Conservation (phyloP, 2,888 invertebrate genomes). For the Danaus chrysippus region DNA sequence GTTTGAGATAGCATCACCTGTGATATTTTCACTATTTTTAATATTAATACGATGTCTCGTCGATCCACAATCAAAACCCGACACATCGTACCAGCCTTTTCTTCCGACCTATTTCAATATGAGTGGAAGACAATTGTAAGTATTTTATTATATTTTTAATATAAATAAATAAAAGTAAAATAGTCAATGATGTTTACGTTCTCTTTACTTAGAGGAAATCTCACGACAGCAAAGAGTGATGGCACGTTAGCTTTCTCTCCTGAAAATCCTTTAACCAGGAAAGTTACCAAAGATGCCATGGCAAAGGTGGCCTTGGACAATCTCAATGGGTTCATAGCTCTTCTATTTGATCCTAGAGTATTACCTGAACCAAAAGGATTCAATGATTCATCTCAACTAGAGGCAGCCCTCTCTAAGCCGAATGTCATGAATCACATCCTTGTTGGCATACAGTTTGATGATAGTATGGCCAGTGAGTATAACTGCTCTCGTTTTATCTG, state of each 20-base stretch:
- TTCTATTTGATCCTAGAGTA: conserved; percentile 58
- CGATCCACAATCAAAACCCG: conserved; percentile 76
- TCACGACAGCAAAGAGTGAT: conserved; percentile 55
- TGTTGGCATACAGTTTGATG: conserved; percentile 70
- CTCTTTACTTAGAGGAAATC: conserved; percentile 50
- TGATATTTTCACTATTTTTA: conserved; percentile 83
- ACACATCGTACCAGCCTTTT: conserved; percentile 55
- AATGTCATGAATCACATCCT: conserved; percentile 67
- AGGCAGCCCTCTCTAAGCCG: conserved; percentile 58
- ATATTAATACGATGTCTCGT: conserved; percentile 86
- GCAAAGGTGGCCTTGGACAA: conserved; percentile 64
- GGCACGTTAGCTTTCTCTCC: conserved; percentile 72
- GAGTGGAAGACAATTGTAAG: conserved; percentile 61
- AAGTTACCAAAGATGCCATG: conserved; percentile 61
- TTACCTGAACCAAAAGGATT: conserved; percentile 66
- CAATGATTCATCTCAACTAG: conserved; percentile 59
- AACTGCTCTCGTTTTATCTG: conserved; percentile 2
- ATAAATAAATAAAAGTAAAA: background rate
- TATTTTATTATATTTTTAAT: conserved; percentile 26
- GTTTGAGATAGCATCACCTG: conserved; percentile 85
- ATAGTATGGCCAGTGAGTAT: conserved; percentile 66
- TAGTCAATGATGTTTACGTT: background rate
- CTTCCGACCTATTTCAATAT: conserved; percentile 67
- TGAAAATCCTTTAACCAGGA: conserved; percentile 62
- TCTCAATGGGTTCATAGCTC: conserved; percentile 54